A percentile compares a stretch with the other conserved stretches of the same genome.
Evolutionary conservation across 2,113 vertebrate species (phyloP).

Genomic region (Sakesphorus luctuosus): DNA sequence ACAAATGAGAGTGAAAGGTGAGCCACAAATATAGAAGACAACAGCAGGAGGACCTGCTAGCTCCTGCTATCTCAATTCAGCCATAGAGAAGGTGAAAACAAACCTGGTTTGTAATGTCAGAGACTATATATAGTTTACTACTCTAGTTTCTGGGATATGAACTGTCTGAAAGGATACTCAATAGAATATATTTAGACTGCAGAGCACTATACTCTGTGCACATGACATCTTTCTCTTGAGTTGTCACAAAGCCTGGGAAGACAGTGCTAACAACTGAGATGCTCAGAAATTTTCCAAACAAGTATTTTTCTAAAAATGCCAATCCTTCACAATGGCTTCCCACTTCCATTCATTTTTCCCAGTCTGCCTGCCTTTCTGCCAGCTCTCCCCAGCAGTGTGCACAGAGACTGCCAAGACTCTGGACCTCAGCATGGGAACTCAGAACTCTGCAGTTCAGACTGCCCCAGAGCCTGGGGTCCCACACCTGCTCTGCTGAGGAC

Average conservation of each 20-base stretch:
- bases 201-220: background rate
- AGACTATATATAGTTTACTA: slow-evolving; percentile 47
- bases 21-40: background rate
- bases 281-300: background rate
- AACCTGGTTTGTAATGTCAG: slow-evolving; percentile 43
- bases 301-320: background rate
- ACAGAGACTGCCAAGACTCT: background rate
- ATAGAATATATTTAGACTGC: slow-evolving; percentile 33
- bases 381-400: background rate
- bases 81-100: slow-evolving; percentile 23
- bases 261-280: background rate
- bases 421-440: background rate
- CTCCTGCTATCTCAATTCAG: slow-evolving; percentile 2
- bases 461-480: background rate
- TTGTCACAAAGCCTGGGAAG: background rate
- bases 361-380: background rate
- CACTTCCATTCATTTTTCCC: background rate
- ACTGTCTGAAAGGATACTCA: slow-evolving; percentile 30
- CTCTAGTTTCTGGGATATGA: slow-evolving; percentile 30
- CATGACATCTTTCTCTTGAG: background rate
- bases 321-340: background rate
- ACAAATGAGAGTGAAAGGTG: background rate
- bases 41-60: background rate
- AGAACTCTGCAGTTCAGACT: background rate
- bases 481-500: background rate